These are phyloP conservation scores for Prunella fulvescens DNA, from an alignment of 2,113 vertebrate genomes.

Conservation along the genomic window DNA sequence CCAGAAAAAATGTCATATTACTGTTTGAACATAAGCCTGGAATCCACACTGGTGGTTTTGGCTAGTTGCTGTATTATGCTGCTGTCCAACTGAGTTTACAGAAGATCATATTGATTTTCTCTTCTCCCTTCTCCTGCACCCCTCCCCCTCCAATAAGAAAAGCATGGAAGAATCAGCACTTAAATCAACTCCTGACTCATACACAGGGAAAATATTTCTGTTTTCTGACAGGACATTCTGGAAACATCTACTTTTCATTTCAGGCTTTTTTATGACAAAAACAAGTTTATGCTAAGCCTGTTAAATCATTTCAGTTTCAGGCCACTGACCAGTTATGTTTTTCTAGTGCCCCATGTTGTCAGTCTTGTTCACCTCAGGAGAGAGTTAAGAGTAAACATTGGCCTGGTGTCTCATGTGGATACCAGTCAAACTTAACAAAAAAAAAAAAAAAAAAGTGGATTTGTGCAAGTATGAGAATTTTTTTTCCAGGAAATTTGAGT, in stretches of 20 bases:
- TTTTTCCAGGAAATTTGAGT: background rate
- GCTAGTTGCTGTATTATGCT: background rate
- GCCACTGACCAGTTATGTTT: constrained; percentile 37
- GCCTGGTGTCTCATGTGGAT: background rate
- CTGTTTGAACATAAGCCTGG: background rate
- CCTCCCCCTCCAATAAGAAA: background rate
- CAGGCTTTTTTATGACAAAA: constrained; percentile 1
- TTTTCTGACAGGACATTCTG: background rate
- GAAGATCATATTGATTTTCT: background rate
- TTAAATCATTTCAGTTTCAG: constrained; percentile 45
- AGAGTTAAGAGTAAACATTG: constrained; percentile 46
- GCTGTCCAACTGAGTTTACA: constrained; percentile 22
- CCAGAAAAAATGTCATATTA: background rate
- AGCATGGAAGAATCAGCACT: background rate
- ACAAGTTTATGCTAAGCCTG: background rate
- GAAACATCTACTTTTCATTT: constrained; percentile 23
- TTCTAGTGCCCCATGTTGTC: constrained; percentile 31
- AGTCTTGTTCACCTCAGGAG: constrained; percentile 28
- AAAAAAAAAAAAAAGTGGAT: background rate
- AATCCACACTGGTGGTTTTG: constrained; percentile 8
- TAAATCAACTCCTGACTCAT: background rate
- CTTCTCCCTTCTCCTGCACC: background rate
- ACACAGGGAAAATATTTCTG: background rate
- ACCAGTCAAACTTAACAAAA: background rate
- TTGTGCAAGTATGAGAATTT: background rate